These are phyloP conservation scores for Luffia ferchaultella DNA, from an alignment of 2,888 invertebrate species.

Conservation along the genomic window DNA sequence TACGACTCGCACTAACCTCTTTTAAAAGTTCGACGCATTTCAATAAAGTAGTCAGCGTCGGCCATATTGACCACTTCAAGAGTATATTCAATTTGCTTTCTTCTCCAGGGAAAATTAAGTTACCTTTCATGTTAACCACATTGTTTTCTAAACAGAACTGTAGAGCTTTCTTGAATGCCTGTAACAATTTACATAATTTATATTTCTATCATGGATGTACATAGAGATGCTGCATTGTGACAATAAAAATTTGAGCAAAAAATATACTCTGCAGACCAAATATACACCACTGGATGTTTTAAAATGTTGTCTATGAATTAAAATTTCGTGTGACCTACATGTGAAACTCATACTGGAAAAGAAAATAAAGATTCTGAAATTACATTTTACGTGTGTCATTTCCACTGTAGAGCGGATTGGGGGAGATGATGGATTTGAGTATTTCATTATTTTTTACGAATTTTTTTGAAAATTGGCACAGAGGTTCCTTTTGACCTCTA, in stretches of 20 bases:
- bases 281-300: too few relatives aligned
- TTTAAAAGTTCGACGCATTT: slow-evolving; percentile 31
- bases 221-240: too few relatives aligned
- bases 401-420: too few relatives aligned
- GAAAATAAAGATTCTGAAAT: too few relatives aligned
- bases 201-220: slow-evolving; percentile 2
- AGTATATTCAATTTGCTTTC: slow-evolving; percentile 57
- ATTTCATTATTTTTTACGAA: neutral
- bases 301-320: too few relatives aligned
- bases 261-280: too few relatives aligned
- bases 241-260: too few relatives aligned
- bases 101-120: slow-evolving; percentile 45
- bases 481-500: too few relatives aligned
- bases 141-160: slow-evolving; percentile 33
- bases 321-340: too few relatives aligned
- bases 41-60: slow-evolving; percentile 68
- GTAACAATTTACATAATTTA: slow-evolving; percentile 14
- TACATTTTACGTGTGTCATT: too few relatives aligned
- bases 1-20: slow-evolving; percentile 34
- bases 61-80: slow-evolving; percentile 69
- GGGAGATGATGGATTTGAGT: too few relatives aligned
- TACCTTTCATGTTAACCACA: slow-evolving; percentile 25
- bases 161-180: slow-evolving; percentile 34
- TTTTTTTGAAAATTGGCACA: slow-evolving; percentile 5
- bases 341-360: too few relatives aligned